Evolutionary conservation across 2,888 invertebrate species (phyloP).

Genomic region (Lycia hirtaria): DNA sequence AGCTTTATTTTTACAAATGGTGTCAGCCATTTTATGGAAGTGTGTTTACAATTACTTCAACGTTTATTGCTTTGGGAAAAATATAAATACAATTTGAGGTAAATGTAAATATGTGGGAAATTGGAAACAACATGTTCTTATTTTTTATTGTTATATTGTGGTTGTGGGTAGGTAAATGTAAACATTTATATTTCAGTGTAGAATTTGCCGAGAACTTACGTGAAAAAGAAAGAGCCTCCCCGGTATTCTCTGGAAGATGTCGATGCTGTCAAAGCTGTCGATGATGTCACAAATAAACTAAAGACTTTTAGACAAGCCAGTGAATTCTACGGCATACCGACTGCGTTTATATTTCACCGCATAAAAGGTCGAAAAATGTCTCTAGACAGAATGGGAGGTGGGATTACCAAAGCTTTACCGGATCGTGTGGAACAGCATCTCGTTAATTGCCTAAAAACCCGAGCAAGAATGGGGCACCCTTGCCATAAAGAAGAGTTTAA

Average conservation of each 20-base stretch:
- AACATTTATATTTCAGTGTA: not conserved
- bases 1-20: too few species aligned
- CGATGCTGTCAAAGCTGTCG: slow-evolving; percentile 5
- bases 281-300: slow-evolving; percentile 8
- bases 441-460: slow-evolving; percentile 18
- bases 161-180: slow-evolving; percentile 2
- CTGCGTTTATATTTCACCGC: slow-evolving; percentile 21
- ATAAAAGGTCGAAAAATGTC: slow-evolving; percentile 24
- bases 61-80: too few species aligned
- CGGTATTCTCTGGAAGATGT: slow-evolving; percentile 4
- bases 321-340: slow-evolving; percentile 12
- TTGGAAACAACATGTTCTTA: too few species aligned
- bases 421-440: slow-evolving; percentile 21
- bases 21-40: too few species aligned
- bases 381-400: slow-evolving; percentile 19
- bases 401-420: slow-evolving; percentile 19
- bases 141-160: too few species aligned
- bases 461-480: slow-evolving; percentile 4
- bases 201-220: not conserved
- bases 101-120: too few species aligned
- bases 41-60: too few species aligned
- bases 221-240: slow-evolving; percentile 4
- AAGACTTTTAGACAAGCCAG: slow-evolving; percentile 12
- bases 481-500: slow-evolving; percentile 1
- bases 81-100: too few species aligned